These are phyloP conservation scores for Erpetoichthys calabaricus DNA, from an alignment of 2,797 vertebrate species.

Conservation along the genomic window DNA sequence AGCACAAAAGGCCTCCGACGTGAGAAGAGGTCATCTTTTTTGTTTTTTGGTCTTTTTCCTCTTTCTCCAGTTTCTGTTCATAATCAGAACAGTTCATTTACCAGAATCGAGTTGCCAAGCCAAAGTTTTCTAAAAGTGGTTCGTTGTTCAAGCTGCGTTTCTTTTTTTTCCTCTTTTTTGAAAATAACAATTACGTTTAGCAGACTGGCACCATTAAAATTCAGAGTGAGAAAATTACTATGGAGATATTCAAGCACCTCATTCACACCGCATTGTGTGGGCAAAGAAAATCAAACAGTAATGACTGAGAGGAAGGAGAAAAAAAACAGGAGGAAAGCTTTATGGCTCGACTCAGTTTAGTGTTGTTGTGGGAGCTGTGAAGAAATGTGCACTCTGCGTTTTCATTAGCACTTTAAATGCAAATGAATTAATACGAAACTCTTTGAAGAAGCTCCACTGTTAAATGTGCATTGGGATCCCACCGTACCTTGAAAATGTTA, in stretches of 20 bases:
- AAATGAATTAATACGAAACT: constrained; percentile 44
- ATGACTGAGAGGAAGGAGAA: constrained; percentile 19
- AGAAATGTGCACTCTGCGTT: constrained; percentile 29
- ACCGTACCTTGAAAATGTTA: constrained; percentile 19
- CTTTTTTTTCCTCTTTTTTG: too few relatives aligned
- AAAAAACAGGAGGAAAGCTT: neutral
- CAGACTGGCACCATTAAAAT: neutral
- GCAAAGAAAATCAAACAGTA: constrained; percentile 13
- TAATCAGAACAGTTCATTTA: too few relatives aligned
- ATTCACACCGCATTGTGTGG: constrained; percentile 15
- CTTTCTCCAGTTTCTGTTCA: too few relatives aligned
- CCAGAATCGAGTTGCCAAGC: too few relatives aligned
- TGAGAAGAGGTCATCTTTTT: too few relatives aligned
- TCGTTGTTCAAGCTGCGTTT: too few relatives aligned
- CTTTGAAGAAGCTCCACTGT: constrained; percentile 50
- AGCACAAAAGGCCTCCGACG: too few relatives aligned
- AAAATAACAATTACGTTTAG: too few relatives aligned
- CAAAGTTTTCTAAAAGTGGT: too few relatives aligned
- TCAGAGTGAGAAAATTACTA: constrained; percentile 6
- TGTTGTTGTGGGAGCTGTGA: neutral
- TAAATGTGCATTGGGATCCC: constrained; percentile 46
- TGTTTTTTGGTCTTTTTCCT: too few relatives aligned
- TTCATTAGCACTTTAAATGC: constrained; percentile 57
- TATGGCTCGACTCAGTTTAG: neutral
- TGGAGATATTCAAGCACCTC: constrained; percentile 1